Conservation (phyloP, 2,113 vertebrate species). For the Thamnophis sirtalis region DNA sequence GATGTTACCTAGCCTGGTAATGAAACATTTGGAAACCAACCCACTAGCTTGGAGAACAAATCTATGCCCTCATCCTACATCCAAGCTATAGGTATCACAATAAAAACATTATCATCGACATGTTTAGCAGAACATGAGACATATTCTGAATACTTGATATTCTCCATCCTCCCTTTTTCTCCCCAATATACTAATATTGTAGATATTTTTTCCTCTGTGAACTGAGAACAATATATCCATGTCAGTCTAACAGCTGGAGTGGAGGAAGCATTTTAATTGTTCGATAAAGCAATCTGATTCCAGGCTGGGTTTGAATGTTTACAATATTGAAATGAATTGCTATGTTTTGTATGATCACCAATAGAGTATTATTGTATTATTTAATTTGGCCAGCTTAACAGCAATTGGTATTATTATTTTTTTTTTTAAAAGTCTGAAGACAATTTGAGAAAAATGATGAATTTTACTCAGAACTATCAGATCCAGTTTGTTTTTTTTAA, state of each 20-base stretch:
- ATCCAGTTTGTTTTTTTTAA: not conserved
- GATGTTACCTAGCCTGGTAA: no score
- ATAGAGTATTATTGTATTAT: not conserved
- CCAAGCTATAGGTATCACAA: not conserved
- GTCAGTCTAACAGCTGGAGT: not conserved
- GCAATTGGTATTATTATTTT: not conserved
- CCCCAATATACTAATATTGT: not conserved
- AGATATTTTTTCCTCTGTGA: not conserved
- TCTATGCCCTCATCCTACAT: no score
- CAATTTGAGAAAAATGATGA: not conserved
- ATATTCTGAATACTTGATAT: not conserved
- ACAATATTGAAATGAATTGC: not conserved
- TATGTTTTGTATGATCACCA: not conserved
- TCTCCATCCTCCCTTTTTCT: not conserved
- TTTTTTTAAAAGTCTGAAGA: not conserved
- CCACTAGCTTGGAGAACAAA: no score
- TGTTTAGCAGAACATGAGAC: not conserved
- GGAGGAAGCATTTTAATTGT: not conserved
- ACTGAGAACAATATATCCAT: not conserved
- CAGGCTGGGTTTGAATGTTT: not conserved
- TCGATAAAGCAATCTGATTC: not conserved
- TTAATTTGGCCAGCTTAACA: not conserved
- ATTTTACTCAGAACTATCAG: not conserved
- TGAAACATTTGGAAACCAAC: no score
- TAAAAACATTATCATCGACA: not conserved